Evolutionary conservation across 2,797 vertebrate species (phyloP), one percentile per base, ranked within the genome.

Genomic region (Hemibagrus guttatus): DNA sequence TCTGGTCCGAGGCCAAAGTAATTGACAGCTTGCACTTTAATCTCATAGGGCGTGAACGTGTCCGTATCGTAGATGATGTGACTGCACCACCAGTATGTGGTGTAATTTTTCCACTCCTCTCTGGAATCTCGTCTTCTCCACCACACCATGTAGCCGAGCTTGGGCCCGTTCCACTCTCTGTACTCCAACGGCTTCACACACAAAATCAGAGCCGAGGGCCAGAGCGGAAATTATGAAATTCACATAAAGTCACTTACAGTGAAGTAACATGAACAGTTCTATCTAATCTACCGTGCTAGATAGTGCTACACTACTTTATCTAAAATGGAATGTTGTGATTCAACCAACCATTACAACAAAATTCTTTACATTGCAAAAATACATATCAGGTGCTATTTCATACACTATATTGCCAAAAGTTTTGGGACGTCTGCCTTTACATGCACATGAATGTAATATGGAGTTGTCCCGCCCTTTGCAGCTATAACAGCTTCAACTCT

Each of bases 11-110:
- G 93, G 13, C 98, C 98, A 21, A 98, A 99, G 92, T 98, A 97
- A 0, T 99, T 99, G 89, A 97, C 95, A 0, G 98, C 97, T 94
- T 99, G 98, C 87, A 99, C 96, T 90, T 97, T 97, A 92, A 99
- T 94, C 89, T 99, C 97, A 11, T 99, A 99, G 49, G 97, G 97
- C 0, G 97, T 97, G n/a, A 97, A 99, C 89, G 98, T 97, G 28
- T 99, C 98, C 0, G 98, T 97, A 85, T 97, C 97, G 21, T 97
- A 97, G 85, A 99, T 97, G 19, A 97, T 97, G 7, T 97, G 96
- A 88, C 90, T 91, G 54, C 94, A 96, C 14, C 96, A 92, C 74
- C 94, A 92, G 91, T 95, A 97, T 11, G 99, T 98, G 0, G 98
- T 99, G 87, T 95, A 95, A 0, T 99, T 99, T 94, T 95, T 94